Evolutionary conservation across 2,113 vertebrate species (phyloP), one percentile per base, ranked within the genome.

Genomic region (Drymodes brunneopygia): DNA sequence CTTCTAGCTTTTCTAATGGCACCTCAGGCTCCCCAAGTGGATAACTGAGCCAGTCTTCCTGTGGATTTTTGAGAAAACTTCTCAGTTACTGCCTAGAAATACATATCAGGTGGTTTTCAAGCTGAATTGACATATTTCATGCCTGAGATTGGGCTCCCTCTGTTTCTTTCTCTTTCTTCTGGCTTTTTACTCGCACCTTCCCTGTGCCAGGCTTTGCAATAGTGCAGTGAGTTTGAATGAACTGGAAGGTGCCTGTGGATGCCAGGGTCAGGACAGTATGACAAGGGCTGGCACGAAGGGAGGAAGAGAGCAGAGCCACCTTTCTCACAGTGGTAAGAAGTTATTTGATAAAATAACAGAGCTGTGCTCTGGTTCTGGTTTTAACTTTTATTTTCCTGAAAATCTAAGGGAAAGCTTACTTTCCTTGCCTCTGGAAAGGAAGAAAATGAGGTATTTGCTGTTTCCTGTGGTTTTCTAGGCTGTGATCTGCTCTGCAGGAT

Each of bases 91-190:
- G 47, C 36, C 6, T 54, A 19, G 21, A 74, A 82, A 79, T 67
- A 20, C 0, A 0, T 9, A 28, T 69, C 19, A 16, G 22, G 9
- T 48, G 21, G 10, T 25, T 82, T 53, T 81, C n/a, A 38, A 67
- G n/a, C 14, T 27, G 19, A 35, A 16, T 69, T 58, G 71, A 28
- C 1, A 0, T 21, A 7, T 42, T 56, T 75, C 1, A 1, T 64
- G 18, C 18, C 35, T 7, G 29, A 73, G 21, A 6, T 22, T 77
- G 15, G 48, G 51, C 11, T 73, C 18, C 2, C 3, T 48, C 18
- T 38, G 18, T 6, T 72, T 71, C 33, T 80, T 77, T n/a, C 10
- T 67, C 22, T 47, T 57, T 61, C 11, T 70, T 36, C 25, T 70
- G 47, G 6, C 15, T 66, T 54, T 64, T 45, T 35, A 8, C 17